Base-by-base conservation (phyloP, 1,140 invertebrate genomes). In the Venturia canescens region DNA sequence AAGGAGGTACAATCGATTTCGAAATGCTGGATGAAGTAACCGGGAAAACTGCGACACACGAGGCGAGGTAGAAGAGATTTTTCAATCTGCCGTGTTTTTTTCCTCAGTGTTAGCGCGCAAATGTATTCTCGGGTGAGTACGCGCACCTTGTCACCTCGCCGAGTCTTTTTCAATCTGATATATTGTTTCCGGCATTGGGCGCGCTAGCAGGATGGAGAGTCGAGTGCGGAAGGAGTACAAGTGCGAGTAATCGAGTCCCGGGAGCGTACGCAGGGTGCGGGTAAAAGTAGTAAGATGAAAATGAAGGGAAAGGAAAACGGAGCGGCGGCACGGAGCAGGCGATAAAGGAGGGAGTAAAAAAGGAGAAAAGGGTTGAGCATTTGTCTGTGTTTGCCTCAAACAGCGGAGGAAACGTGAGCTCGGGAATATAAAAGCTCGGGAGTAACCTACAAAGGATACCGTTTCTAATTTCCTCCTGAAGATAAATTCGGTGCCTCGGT, bases 391-490 rank as follows among this genome's bases (percentile, higher is more conserved):
- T 18, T 53, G 6, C 16, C 18, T 53, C n/a, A 21, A n/a, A 18
- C 50, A 72, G 18, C n/a, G 26, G 38, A 60, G 53, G 27, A 18
- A 53, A 23, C 57, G 75, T 29, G 16, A 77, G 48, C 27, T 15
- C 13, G 48, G 71, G 38, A 77, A 21, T 31, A 31, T 31, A 31
- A 69, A 69, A 69, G 27, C 29, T n/a, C n/a, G n/a, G 27, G 26
- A 23, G 23, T 15, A 27, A 63, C 21, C 69, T 83, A 38, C 53
- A 83, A 80, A 82, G 76, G 84, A 85, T 82, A 84, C 84, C 84
- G 88, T 87, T 89, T 89, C 87, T 90, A 90, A 90, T 89, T 90
- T 89, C 86, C 84, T 89, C 84, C 80, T 57, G 80, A 90, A 90
- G 88, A 90, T 89, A 89, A 88, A 90, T 89, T 89, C 83, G 82